A percentile compares a stretch with the other conserved stretches of the same genome.
Conservation (phyloP, 1,140 invertebrate genomes). For the Amyelois transitella region DNA sequence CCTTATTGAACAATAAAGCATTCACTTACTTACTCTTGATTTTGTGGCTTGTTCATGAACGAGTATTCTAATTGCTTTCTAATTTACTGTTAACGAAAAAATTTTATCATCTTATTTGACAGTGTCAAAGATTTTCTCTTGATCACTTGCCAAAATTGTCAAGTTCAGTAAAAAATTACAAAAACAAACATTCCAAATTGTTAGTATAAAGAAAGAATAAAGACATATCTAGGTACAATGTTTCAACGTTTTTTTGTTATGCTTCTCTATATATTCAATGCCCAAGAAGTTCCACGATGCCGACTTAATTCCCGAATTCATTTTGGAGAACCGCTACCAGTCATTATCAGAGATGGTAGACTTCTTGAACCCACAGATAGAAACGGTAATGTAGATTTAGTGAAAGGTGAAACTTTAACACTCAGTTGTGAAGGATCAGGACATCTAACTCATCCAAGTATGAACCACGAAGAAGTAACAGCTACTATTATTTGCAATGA, state of each 20-base stretch:
- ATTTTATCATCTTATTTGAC: background rate
- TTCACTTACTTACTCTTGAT: too few relatives aligned
- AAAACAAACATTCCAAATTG: background rate
- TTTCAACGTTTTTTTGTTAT: constrained; percentile 34
- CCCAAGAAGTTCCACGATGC: constrained; percentile 33
- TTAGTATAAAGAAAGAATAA: constrained; percentile 4
- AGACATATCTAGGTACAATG: constrained; percentile 17
- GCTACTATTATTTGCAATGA: constrained; percentile 40
- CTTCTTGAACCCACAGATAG: constrained; percentile 50
- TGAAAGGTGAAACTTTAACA: constrained; percentile 36
- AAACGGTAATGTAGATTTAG: constrained; percentile 38
- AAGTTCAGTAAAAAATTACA: background rate
- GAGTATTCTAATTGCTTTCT: background rate
- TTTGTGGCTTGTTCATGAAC: too few relatives aligned
- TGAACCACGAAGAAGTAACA: constrained; percentile 15
- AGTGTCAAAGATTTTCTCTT: background rate
- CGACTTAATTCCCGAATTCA: constrained; percentile 37
- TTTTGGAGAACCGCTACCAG: constrained; percentile 47
- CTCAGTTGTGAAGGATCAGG: constrained; percentile 46
- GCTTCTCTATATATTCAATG: constrained; percentile 42
- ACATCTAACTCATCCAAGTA: constrained; percentile 31
- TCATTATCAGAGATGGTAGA: constrained; percentile 39
- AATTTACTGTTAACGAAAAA: background rate
- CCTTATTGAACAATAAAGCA: too few relatives aligned
- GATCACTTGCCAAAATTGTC: background rate